Percentiles rank a stretch among this genome's conserved stretches.
Conservation (phyloP, 2,113 vertebrate genomes). For the Rattus rattus region DNA sequence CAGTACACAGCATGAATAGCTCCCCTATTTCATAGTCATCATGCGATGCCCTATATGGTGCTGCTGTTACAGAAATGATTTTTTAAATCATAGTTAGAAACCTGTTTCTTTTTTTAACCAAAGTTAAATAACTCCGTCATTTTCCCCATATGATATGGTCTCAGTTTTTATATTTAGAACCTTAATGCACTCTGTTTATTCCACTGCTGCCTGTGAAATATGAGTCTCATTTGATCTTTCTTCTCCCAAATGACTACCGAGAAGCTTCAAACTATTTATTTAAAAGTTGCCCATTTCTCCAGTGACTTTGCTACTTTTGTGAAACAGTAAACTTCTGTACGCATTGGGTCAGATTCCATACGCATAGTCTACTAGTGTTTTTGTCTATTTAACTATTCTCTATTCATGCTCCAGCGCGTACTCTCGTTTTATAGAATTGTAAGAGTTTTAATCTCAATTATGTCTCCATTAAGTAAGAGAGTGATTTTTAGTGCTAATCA, state of each 20-base stretch:
- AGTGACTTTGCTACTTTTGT: slow-evolving; percentile 14
- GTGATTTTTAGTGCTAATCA: not conserved
- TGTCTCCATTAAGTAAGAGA: slow-evolving; percentile 40
- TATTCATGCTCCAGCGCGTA: not conserved
- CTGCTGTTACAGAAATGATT: slow-evolving; percentile 13
- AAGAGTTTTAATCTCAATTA: slow-evolving; percentile 41
- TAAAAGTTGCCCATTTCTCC: slow-evolving; percentile 9
- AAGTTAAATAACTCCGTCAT: not conserved
- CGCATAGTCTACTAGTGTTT: not conserved
- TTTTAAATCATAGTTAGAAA: slow-evolving; percentile 20
- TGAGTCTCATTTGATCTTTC: slow-evolving; percentile 45
- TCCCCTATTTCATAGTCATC: not conserved
- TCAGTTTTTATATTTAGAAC: slow-evolving; percentile 42
- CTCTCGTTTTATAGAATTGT: slow-evolving; percentile 33
- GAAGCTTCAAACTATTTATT: slow-evolving; percentile 46
- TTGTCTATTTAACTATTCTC: slow-evolving; percentile 35
- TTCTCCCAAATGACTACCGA: not conserved
- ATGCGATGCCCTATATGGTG: not conserved
- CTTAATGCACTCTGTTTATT: slow-evolving; percentile 40
- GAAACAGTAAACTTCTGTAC: not conserved
- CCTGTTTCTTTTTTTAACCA: not conserved
- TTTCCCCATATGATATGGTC: not conserved
- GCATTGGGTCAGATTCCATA: not conserved
- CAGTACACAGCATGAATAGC: not conserved
- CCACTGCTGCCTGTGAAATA: not conserved